These are phyloP conservation scores for Resseliella maxima DNA, from an alignment of 2,888 invertebrate species.

Conservation along the genomic window DNA sequence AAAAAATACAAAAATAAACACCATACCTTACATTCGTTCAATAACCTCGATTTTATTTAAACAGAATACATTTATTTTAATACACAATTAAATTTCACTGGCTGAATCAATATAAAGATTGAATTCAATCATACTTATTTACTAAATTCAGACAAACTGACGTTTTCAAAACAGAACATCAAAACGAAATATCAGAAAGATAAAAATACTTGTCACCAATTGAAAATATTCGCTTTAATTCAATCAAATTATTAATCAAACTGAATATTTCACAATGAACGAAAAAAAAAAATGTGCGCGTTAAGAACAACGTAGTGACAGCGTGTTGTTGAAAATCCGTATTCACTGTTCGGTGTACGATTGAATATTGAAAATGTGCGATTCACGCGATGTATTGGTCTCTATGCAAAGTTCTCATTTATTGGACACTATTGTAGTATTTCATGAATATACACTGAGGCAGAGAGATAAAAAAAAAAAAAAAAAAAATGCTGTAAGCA, in stretches of 20 bases:
- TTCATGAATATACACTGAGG: neutral
- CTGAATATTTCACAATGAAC: neutral
- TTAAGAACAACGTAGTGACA: neutral
- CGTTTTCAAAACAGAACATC: neutral
- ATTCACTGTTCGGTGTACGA: slow-evolving; percentile 45
- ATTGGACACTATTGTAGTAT: slow-evolving; percentile 10
- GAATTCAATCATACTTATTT: slow-evolving; percentile 27
- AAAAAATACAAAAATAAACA: too few species aligned
- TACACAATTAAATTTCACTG: neutral
- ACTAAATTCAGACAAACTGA: neutral
- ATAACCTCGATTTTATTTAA: slow-evolving; percentile 16
- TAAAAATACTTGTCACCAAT: neutral
- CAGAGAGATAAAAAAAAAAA: neutral
- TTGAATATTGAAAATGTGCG: slow-evolving; percentile 52
- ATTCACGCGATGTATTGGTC: slow-evolving; percentile 26
- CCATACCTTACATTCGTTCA: slow-evolving; percentile 24
- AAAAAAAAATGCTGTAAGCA: neutral
- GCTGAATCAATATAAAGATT: neutral
- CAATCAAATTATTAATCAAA: too few species aligned
- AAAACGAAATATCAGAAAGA: neutral
- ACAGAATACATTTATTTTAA: neutral
- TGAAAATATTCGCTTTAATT: too few species aligned
- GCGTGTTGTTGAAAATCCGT: slow-evolving; percentile 5
- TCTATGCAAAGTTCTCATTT: neutral
- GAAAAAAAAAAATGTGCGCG: slow-evolving; percentile 8